Evolutionary conservation across 2,888 invertebrate species (phyloP).

Genomic region (Xanthorhoe designata): DNA sequence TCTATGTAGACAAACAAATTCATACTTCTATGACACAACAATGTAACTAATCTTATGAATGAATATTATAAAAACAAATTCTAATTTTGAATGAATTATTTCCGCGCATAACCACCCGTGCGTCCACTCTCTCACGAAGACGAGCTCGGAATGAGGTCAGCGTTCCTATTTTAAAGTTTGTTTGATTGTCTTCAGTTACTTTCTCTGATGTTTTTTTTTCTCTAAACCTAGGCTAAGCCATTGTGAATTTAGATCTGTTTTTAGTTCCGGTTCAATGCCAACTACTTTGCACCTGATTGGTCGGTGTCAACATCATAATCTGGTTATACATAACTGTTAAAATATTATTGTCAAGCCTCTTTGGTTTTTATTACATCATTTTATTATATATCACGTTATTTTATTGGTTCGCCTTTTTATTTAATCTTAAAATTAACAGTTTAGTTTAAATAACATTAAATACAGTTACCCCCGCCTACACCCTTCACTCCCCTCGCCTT

Average conservation of each 20-base stretch:
- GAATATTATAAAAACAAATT: slow-evolving; percentile 50
- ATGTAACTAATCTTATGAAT: slow-evolving; percentile 43
- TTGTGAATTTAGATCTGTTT: slow-evolving; percentile 49
- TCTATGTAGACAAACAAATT: neutral
- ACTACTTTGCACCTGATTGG: slow-evolving; percentile 39
- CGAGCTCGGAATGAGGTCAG: slow-evolving; percentile 76
- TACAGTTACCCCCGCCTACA: too few species aligned
- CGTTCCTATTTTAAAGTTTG: slow-evolving; percentile 80
- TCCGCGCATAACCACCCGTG: slow-evolving; percentile 56
- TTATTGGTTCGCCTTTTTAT: neutral
- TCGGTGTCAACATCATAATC: slow-evolving; percentile 19
- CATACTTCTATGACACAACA: neutral
- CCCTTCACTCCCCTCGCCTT: too few species aligned
- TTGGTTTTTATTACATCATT: slow-evolving; percentile 26
- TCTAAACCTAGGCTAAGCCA: slow-evolving; percentile 36
- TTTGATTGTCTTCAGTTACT: slow-evolving; percentile 72
- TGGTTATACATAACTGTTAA: slow-evolving; percentile 36
- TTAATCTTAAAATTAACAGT: too few species aligned
- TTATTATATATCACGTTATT: slow-evolving; percentile 8
- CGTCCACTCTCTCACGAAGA: slow-evolving; percentile 69
- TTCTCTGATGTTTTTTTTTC: slow-evolving; percentile 62
- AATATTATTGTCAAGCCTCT: slow-evolving; percentile 27
- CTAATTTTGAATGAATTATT: slow-evolving; percentile 71
- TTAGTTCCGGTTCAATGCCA: slow-evolving; percentile 52
- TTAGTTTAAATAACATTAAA: too few species aligned